Conservation (phyloP, 2,797 vertebrate genomes). For the Galaxias olidus region DNA sequence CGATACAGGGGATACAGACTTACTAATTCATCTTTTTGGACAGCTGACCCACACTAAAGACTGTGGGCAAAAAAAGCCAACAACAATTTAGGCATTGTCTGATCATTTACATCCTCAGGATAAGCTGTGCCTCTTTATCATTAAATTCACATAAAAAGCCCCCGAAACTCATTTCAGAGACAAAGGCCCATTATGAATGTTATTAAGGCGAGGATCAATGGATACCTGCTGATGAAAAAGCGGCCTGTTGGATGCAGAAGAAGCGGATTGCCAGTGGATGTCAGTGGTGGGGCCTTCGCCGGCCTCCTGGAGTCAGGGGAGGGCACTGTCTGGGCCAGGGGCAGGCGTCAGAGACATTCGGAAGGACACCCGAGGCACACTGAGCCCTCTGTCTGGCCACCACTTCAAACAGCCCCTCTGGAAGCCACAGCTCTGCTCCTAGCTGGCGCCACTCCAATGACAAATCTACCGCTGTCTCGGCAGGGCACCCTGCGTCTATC, state of each 20-base stretch:
- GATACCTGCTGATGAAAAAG: conserved; percentile 46
- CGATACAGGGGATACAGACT: conserved; percentile 1
- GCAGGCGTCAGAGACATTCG: conserved; percentile 33
- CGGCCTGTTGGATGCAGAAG: conserved; percentile 46
- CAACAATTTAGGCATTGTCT: conserved; percentile 16
- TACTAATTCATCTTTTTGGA: conserved; percentile 15
- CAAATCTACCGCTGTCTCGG: conserved; percentile 22
- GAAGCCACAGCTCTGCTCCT: conserved; percentile 41
- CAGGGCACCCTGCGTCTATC: conserved; percentile 17
- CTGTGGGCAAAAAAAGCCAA: background rate
- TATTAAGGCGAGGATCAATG: conserved; percentile 43
- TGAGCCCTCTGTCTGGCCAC: conserved; percentile 35
- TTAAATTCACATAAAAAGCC: conserved; percentile 12
- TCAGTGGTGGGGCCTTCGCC: conserved; percentile 35
- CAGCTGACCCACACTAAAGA: conserved; percentile 14
- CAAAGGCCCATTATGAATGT: conserved; percentile 41
- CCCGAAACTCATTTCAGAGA: conserved; percentile 37
- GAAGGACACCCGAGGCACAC: conserved; percentile 49
- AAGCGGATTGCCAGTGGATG: conserved; percentile 33
- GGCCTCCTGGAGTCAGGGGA: conserved; percentile 29
- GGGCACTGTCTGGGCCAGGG: conserved; percentile 34
- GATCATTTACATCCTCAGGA: conserved; percentile 30
- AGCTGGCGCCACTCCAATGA: conserved; percentile 17
- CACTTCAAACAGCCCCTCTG: conserved; percentile 40
- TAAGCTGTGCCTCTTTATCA: conserved; percentile 33